A percentile compares a stretch with the other conserved stretches of the same genome.
Evolutionary conservation across 2,888 invertebrate genomes (phyloP).

Genomic region (Caenorhabditis sp.): DNA sequence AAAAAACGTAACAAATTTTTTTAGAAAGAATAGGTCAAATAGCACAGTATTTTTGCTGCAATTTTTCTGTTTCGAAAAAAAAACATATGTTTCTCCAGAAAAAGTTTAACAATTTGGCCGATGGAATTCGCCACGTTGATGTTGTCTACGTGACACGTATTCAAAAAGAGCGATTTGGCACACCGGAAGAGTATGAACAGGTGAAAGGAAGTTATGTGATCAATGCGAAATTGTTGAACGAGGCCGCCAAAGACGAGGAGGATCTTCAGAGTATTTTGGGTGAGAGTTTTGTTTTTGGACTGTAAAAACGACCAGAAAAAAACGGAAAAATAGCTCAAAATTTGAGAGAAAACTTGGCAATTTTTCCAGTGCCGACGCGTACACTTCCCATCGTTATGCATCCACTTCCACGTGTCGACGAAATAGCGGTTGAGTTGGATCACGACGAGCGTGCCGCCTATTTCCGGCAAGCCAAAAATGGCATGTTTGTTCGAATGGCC

Average conservation of each 20-base stretch:
- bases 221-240: conserved; percentile 93
- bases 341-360: too few species aligned
- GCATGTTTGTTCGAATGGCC: conserved; percentile 98
- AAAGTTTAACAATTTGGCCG: conserved; percentile 77
- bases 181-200: conserved; percentile 23
- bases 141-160: conserved; percentile 98
- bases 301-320: too few species aligned
- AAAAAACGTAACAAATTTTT: too few species aligned
- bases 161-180: conserved; percentile 78
- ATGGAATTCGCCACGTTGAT: conserved; percentile 89
- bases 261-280: conserved; percentile 22
- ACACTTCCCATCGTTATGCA: conserved; percentile 79
- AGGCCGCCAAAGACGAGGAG: conserved; percentile 64
- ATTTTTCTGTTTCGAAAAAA: too few species aligned
- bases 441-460: conserved; percentile 95
- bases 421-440: conserved; percentile 93
- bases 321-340: too few species aligned
- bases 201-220: conserved; percentile 82
- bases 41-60: too few species aligned
- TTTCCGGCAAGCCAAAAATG: conserved; percentile 96
- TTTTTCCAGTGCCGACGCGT: conserved; percentile 36
- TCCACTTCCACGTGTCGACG: conserved; percentile 90
- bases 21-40: too few species aligned
- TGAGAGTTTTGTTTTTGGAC: background rate
- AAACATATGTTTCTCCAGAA: too few species aligned